Conservation (phyloP, 2,797 vertebrate genomes). For the Gallirallus australis region DNA sequence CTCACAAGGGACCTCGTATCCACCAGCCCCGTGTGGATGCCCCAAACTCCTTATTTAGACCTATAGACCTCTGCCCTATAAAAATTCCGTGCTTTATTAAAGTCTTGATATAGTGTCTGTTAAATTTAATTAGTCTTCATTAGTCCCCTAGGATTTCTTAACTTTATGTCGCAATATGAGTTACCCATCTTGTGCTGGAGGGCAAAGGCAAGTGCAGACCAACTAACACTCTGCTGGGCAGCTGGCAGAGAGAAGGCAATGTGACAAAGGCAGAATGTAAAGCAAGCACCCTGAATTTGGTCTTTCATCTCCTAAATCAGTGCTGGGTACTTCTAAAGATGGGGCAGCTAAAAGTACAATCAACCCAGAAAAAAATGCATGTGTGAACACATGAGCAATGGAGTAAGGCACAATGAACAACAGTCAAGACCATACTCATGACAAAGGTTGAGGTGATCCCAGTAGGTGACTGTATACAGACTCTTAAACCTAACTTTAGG, state of each 20-base stretch:
- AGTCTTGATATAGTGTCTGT: neutral
- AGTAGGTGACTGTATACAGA: neutral
- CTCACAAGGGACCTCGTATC: neutral
- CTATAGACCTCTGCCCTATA: neutral
- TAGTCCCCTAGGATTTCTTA: neutral
- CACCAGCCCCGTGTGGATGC: neutral
- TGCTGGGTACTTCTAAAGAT: neutral
- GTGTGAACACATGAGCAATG: neutral
- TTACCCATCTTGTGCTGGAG: neutral
- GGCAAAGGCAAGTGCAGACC: neutral
- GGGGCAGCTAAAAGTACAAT: neutral
- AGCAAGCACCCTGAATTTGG: neutral
- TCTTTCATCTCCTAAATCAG: neutral
- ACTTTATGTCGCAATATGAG: neutral
- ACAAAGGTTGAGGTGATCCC: neutral
- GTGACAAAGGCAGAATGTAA: neutral
- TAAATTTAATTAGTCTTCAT: neutral
- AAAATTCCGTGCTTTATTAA: rapidly evolving
- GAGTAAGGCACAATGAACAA: neutral
- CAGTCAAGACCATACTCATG: rapidly evolving
- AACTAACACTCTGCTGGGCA: neutral
- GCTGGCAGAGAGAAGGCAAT: neutral
- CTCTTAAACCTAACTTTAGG: neutral
- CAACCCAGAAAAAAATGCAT: neutral
- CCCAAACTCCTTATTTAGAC: neutral